Base-by-base conservation (phyloP, 2,113 vertebrate genomes). In the Marcusenius ussheri region DNA sequence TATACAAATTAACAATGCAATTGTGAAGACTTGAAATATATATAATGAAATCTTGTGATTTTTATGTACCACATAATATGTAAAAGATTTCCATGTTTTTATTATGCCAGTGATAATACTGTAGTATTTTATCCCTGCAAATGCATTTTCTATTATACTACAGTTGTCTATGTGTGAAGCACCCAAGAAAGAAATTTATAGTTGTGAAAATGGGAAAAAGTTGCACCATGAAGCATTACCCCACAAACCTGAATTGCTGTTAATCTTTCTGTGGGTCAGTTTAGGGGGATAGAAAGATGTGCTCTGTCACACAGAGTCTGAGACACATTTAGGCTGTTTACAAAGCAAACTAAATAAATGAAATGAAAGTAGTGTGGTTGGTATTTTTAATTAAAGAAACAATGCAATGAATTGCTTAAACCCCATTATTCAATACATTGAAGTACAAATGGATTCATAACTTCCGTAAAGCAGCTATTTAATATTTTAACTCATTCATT, bases 1-100 rank as follows among this genome's bases (percentile, higher is more conserved):
- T 49, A 87, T 27, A 87, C 27, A 51, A 87, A 53, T 84, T 45
- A 87, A 53, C 21, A 86, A 86, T 87, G 85, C 85, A 87, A 39
- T 56, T 87, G 50, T 53, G 50, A 87, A 53, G 27, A 87, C 49
- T 35, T 87, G 85, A 53, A 77, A 53, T 87, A 15, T 6, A 31
- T 45, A 47, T 27, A 86, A 15, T 87, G 11, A 87, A 51, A 87
- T 47, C 15, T 39, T 31, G 15, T 35, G n/a, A 70, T 35, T 87
- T 87, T 87, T 53, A 31, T 87, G 47, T n/a, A 87, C 24, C 11
- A 31, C 19, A 87, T 83, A 39, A 85, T 80, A 47, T 46, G 10
- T 80, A 80, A 15, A 80, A 31, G 27, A 39, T 80, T 70, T 87
- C n/a, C 11, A 27, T 51, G 47, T 87, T 87, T 85, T 50, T 86